A percentile compares a stretch with the other conserved stretches of the same genome.
phyloP scores from a whole-genome alignment of 1,140 invertebrate species.

The Latrodectus geometricus region DNA sequence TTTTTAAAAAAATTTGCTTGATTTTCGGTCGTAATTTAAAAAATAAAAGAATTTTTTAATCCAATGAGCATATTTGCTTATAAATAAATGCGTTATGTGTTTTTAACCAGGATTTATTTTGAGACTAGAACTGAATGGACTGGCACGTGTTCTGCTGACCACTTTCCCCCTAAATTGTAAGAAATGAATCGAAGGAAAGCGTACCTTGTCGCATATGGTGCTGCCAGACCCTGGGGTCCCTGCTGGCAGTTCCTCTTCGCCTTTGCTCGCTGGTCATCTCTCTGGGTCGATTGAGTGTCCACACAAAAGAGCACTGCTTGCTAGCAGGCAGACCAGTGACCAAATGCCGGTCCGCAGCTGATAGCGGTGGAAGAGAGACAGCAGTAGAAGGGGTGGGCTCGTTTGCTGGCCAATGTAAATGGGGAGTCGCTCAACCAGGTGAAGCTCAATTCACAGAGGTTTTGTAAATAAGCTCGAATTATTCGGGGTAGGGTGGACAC shows the following conservation, averaged over 20 bases:
- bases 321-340: conserved; percentile 54
- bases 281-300: conserved; percentile 25
- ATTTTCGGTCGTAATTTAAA: too few species aligned
- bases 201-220: conserved; percentile 55
- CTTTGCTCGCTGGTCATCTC: conserved; percentile 50
- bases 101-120: not conserved
- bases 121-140: not conserved
- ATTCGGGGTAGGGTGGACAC: conserved; percentile 4
- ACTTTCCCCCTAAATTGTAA: not conserved
- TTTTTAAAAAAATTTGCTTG: too few species aligned
- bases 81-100: too few species aligned
- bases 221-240: conserved; percentile 55
- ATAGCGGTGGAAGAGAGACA: conserved; percentile 27
- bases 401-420: conserved; percentile 46
- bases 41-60: too few species aligned
- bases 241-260: conserved; percentile 33
- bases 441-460: conserved; percentile 17
- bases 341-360: conserved; percentile 56
- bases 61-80: too few species aligned
- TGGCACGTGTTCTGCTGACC: not conserved
- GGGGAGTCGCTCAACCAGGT: conserved; percentile 34
- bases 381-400: conserved; percentile 26
- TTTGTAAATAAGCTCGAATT: conserved; percentile 21
- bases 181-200: not conserved
- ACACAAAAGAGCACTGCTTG: conserved; percentile 49